A percentile compares a stretch with the other conserved stretches of the same genome.
Conservation (phyloP, 2,113 vertebrate species). For the Cariama cristata region DNA sequence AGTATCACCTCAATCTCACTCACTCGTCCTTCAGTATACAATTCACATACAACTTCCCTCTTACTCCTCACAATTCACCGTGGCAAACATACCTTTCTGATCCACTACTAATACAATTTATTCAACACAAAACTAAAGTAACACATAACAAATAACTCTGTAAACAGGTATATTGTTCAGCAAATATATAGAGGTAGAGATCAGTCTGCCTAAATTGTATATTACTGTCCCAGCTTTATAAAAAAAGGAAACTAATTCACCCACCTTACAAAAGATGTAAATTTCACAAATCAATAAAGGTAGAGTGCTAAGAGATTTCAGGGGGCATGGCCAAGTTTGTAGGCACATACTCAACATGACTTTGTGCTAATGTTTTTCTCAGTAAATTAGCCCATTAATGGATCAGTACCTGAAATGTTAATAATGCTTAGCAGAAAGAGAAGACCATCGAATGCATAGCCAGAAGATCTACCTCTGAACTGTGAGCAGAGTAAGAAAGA, state of each 20-base stretch:
- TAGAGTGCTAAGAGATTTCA: not conserved
- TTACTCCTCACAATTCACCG: not conserved
- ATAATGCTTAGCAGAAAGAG: not conserved
- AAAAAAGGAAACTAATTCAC: not conserved
- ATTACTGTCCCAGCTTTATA: not conserved
- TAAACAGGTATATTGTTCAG: not conserved
- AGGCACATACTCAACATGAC: not conserved
- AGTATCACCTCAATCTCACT: not conserved
- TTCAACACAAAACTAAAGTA: not conserved
- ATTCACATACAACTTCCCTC: not conserved
- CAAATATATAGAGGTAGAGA: not conserved
- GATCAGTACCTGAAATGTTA: not conserved
- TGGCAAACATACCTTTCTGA: not conserved
- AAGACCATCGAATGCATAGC: not conserved
- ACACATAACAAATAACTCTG: not conserved
- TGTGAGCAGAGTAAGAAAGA: not conserved
- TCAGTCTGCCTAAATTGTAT: not conserved
- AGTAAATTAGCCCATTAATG: not conserved
- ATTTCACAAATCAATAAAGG: not conserved
- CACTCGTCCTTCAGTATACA: not conserved
- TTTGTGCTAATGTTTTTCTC: not conserved
- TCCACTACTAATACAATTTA: rapidly evolving
- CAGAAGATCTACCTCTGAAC: not conserved
- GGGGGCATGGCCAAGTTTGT: not conserved
- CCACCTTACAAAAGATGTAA: not conserved